These are phyloP conservation scores for Leucania comma DNA, from an alignment of 2,888 invertebrate species.

Conservation along the genomic window DNA sequence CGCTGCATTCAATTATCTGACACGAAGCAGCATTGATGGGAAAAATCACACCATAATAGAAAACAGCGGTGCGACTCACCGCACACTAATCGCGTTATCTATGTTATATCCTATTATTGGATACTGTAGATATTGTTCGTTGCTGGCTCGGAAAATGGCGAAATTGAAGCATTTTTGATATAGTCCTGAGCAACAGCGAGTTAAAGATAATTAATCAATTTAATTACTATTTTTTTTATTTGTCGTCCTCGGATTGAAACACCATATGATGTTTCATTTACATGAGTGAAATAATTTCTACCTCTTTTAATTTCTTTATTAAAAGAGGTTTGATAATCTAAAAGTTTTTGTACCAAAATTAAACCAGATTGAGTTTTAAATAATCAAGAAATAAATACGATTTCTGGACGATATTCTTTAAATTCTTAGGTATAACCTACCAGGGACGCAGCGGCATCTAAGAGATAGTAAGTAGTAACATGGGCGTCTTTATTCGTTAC, in stretches of 20 bases:
- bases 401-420: neutral
- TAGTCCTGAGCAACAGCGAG: neutral
- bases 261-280: neutral
- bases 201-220: no score
- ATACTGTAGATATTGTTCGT: slow-evolving; percentile 25
- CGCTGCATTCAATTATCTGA: slow-evolving; percentile 76
- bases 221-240: no score
- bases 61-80: slow-evolving; percentile 65
- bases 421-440: slow-evolving; percentile 5
- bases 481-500: slow-evolving; percentile 56
- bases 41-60: slow-evolving; percentile 74
- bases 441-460: slow-evolving; percentile 13
- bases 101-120: slow-evolving; percentile 47
- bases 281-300: no score
- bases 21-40: slow-evolving; percentile 70
- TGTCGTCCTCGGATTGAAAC: no score
- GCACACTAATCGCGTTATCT: slow-evolving; percentile 62
- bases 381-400: neutral
- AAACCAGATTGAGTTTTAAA: neutral
- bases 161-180: slow-evolving; percentile 1
- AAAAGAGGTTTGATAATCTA: neutral
- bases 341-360: no score
- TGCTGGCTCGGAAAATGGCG: slow-evolving; percentile 20
- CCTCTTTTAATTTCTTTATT: no score
- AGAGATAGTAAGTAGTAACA: slow-evolving; percentile 44